Percentiles rank a stretch among this genome's conserved stretches.
Conservation (phyloP, 2,797 vertebrate species). For the Carcharodon carcharias region DNA sequence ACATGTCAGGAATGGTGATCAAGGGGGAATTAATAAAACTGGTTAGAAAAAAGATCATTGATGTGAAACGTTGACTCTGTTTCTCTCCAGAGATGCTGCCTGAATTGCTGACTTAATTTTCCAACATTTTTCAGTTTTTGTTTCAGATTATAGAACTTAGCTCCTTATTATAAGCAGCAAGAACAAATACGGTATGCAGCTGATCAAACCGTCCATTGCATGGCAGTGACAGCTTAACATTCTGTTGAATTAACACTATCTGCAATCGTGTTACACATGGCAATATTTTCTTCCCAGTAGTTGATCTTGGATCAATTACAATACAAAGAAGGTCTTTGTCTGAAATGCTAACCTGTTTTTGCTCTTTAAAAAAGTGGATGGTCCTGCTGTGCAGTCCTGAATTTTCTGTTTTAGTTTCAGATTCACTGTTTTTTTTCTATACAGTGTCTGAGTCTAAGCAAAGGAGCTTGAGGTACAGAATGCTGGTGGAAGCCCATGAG, state of each 20-base stretch:
- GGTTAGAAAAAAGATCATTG: not conserved
- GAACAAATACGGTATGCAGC: not conserved
- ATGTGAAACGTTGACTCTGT: not conserved
- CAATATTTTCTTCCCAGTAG: not conserved
- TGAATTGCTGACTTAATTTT: not conserved
- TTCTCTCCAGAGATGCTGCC: not conserved
- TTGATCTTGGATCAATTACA: not conserved
- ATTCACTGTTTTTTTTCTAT: not conserved
- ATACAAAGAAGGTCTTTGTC: not conserved
- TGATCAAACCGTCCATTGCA: not conserved
- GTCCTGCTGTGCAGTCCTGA: not conserved
- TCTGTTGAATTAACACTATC: not conserved
- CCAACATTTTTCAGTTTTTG: not conserved
- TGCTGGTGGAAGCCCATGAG: not conserved
- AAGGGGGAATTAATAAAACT: not conserved
- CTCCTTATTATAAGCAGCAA: not conserved
- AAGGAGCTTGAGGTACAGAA: not conserved
- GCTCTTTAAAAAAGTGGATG: not conserved
- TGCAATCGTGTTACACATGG: not conserved
- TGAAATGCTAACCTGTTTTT: not conserved
- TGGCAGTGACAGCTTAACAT: not conserved
- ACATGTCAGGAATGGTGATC: too few relatives aligned
- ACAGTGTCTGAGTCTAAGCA: not conserved
- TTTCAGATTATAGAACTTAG: not conserved
- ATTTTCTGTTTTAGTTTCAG: not conserved